Conservation (phyloP, 37 sponge, comb jelly and placozoan species). For the Axinella damicornis region DNA sequence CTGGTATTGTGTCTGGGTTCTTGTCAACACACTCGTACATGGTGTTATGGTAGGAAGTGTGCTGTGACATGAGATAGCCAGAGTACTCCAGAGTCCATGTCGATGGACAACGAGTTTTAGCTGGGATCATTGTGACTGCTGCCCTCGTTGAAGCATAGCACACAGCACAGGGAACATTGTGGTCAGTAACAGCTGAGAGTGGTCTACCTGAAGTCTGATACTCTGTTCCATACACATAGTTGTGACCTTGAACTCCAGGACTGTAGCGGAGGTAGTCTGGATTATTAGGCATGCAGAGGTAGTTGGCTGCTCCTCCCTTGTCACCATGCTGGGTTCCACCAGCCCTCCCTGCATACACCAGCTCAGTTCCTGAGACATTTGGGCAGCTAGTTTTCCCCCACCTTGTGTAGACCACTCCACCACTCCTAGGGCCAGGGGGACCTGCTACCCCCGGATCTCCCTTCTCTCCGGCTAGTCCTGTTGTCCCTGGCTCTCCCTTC, state of each 20-base stretch:
- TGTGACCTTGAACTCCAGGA: constrained; percentile 19
- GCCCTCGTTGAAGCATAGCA: constrained; percentile 44
- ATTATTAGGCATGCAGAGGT: constrained; percentile 28
- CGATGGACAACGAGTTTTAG: constrained; percentile 24
- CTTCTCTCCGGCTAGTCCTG: neutral
- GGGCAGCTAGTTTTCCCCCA: constrained; percentile 41
- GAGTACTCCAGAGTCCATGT: constrained; percentile 60
- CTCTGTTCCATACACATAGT: constrained; percentile 36
- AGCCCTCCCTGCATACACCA: constrained; percentile 21
- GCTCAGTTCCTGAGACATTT: neutral
- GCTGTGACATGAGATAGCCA: constrained; percentile 54
- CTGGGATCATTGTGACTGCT: constrained; percentile 51
- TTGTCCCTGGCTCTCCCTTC: neutral
- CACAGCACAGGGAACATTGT: constrained; percentile 62
- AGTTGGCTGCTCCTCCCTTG: constrained; percentile 25
- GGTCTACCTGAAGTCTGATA: constrained; percentile 18
- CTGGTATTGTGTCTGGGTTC: constrained; percentile 19
- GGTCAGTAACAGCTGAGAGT: neutral
- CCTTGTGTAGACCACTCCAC: constrained; percentile 19
- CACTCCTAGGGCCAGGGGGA: constrained; percentile 23
- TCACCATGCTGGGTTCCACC: neutral
- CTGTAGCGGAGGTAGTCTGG: constrained; percentile 38
- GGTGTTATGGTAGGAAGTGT: neutral
- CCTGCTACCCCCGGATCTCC: constrained; percentile 15
- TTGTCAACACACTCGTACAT: constrained; percentile 57